phyloP scores from a whole-genome alignment of 1,140 invertebrate genomes.

The Leguminivora glycinivorella region DNA sequence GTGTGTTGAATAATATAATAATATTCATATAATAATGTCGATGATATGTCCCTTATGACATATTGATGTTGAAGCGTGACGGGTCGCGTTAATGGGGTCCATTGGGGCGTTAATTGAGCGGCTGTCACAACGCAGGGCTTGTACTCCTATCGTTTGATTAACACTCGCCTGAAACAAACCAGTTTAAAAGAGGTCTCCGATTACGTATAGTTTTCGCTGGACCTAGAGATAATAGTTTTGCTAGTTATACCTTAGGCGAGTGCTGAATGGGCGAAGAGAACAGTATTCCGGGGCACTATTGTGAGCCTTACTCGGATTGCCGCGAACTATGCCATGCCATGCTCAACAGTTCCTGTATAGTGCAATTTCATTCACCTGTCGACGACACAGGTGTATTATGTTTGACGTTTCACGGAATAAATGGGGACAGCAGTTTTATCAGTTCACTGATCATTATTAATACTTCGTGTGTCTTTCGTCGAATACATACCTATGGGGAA shows the following conservation, averaged over 20 bases:
- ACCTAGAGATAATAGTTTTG: neutral
- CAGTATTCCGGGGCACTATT: neutral
- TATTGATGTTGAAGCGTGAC: neutral
- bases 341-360: slow-evolving; percentile 19
- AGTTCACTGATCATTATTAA: neutral
- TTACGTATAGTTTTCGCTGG: neutral
- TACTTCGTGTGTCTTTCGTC: too few species aligned
- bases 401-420: neutral
- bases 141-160: neutral
- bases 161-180: neutral
- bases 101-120: slow-evolving; percentile 70
- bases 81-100: slow-evolving; percentile 61
- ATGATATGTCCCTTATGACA: neutral
- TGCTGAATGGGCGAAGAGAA: neutral
- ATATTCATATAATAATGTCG: neutral
- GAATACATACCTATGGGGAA: too few species aligned
- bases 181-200: neutral
- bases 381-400: slow-evolving; percentile 1
- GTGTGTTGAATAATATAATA: neutral
- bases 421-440: neutral
- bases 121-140: slow-evolving; percentile 49
- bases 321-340: slow-evolving; percentile 11
- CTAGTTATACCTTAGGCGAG: neutral
- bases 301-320: slow-evolving; percentile 24
- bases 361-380: slow-evolving; percentile 10